A percentile compares a stretch with the other conserved stretches of the same genome.
These are phyloP conservation scores for Gambusia yucatana DNA, from an alignment of 2,797 vertebrate species.

Conservation along the genomic window DNA sequence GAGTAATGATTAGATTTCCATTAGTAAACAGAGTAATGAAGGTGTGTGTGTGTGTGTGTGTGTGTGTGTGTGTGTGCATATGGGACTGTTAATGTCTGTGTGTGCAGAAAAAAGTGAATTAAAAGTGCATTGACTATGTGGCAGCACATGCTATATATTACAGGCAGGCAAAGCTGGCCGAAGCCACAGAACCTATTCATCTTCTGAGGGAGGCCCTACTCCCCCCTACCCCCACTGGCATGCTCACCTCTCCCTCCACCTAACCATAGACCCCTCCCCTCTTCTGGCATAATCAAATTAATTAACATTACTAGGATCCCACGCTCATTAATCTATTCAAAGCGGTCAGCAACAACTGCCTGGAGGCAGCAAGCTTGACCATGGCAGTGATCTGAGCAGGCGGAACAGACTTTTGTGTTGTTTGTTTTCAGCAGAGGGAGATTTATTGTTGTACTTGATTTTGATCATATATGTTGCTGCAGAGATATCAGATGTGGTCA, in stretches of 20 bases:
- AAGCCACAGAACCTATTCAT: constrained; percentile 78
- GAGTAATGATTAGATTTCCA: constrained; percentile 72
- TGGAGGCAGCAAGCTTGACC: constrained; percentile 42
- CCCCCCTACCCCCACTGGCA: constrained; percentile 50
- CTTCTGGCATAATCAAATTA: constrained; percentile 82
- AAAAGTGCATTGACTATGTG: constrained; percentile 90
- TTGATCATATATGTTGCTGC: background rate
- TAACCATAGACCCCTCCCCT: constrained; percentile 63
- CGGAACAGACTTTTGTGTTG: constrained; percentile 6
- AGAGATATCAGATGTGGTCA: background rate
- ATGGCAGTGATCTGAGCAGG: constrained; percentile 15
- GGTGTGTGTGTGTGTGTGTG: constrained; percentile 18
- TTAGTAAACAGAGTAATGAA: constrained; percentile 67
- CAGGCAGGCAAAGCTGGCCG: constrained; percentile 68
- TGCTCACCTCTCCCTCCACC: constrained; percentile 62
- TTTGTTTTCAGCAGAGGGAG: background rate
- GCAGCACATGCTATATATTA: constrained; percentile 86
- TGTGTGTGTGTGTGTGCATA: constrained; percentile 26
- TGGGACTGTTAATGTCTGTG: constrained; percentile 49
- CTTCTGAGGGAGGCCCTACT: constrained; percentile 55
- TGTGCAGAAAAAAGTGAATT: constrained; percentile 80
- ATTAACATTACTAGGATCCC: constrained; percentile 84
- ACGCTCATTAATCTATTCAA: constrained; percentile 78
- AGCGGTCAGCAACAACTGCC: constrained; percentile 69
- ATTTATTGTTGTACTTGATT: background rate